Base-by-base conservation (phyloP, 2,888 invertebrate species). In the Teleiodes luculella region DNA sequence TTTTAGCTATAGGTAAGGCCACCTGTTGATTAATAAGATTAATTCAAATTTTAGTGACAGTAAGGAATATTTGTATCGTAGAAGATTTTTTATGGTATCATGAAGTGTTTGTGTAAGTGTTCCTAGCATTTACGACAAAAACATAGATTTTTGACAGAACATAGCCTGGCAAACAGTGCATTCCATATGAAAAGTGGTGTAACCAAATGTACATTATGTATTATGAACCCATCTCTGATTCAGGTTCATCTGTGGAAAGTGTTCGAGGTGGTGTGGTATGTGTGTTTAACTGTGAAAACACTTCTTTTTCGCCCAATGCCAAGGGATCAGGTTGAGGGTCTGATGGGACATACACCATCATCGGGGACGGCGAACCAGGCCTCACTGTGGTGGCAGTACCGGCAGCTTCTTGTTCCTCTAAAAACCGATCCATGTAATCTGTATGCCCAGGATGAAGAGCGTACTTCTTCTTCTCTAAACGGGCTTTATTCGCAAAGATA, bases 401-500 rank as follows among this genome's bases (percentile, higher is more conserved):
- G 53, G 93, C 91, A n/a, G 92, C 90, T 67, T 95, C 95, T 78
- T 96, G 96, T 74, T 97, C 97, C 75, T 96, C 96, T 67, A 97
- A 88, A 83, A 97, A 97, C 66, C 96, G 92, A 74, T 97, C 97
- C 97, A 97, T 97, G 76, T 96, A 97, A 84, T 97, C 97, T 56
- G 97, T 97, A 64, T 97, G 94, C 51, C 97, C 97, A 4, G 97
- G 97, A 86, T 97, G 97, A 46, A 97, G 82, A 4, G 95, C 94
- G 77, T 97, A 97, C 77, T 97, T 97, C 78, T 97, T 96, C 87
- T 98, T 98, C 74, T 97, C 97, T 64, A 97, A 81, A 49, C 97
- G 91, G 8, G 95, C 94, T 82, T 96, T 96, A 76, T 96, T 95
- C 0, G 97, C 97, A 77, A 94, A 94, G 68, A 94, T 94, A 84